Conservation (phyloP, 2,797 vertebrate genomes). For the Buceros bicornis region DNA sequence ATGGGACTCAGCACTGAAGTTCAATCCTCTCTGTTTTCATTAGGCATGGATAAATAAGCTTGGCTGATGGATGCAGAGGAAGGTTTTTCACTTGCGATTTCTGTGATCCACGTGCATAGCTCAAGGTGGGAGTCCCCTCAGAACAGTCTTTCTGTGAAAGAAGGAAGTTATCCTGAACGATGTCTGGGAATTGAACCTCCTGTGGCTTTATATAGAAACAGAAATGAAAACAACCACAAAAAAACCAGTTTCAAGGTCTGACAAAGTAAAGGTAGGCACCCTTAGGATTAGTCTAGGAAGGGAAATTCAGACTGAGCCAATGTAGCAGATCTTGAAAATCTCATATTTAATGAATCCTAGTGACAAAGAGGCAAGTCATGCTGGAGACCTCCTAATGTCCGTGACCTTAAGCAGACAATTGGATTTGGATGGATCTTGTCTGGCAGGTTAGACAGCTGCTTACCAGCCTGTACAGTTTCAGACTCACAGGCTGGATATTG, state of each 20-base stretch:
- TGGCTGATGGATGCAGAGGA: neutral
- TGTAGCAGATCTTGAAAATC: neutral
- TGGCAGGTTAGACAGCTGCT: neutral
- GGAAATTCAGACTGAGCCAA: neutral
- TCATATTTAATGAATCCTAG: neutral
- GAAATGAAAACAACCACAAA: neutral
- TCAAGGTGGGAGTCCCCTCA: neutral
- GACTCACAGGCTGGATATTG: neutral
- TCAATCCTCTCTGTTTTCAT: neutral
- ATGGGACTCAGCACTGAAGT: neutral
- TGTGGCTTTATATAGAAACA: neutral
- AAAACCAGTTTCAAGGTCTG: neutral
- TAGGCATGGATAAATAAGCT: neutral
- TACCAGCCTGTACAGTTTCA: neutral
- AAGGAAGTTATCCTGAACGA: neutral
- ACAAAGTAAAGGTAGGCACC: neutral
- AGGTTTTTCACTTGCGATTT: neutral
- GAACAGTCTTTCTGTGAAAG: neutral
- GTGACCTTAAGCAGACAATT: neutral
- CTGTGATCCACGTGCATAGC: neutral
- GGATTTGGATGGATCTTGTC: constrained; percentile 40
- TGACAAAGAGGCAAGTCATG: neutral
- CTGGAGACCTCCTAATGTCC: neutral
- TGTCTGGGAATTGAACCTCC: neutral
- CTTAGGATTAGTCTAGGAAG: neutral